Evolutionary conservation across 1,140 invertebrate genomes (phyloP), one percentile per base, ranked within the genome.

Genomic region (Hypothenemus hampei): DNA sequence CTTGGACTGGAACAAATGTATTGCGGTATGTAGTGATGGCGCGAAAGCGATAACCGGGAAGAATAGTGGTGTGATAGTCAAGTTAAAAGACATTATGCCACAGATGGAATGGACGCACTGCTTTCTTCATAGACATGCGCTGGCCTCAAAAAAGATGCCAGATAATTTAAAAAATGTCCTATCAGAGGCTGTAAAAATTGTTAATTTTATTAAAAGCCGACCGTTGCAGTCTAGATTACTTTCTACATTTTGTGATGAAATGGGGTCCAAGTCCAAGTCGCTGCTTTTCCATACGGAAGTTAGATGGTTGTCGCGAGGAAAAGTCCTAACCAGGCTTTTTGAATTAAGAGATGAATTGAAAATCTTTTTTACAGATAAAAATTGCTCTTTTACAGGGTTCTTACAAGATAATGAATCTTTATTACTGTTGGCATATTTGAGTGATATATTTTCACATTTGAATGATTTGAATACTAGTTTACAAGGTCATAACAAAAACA

Each of bases 1-100:
- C 53, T 54, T 65, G 33, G 51, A 58, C 57, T 64, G 59, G 60
- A 47, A 10, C 37, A 55, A 65, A 60, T 49, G 57, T 40, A 62
- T 62, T 41, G 63, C 63, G 58, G 65, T 67, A 65, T 70, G 67
- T 46, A 70, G 64, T 50, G 70, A 71, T 47, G 65, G 64, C 47
- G 65, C 66, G 41, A 67, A 65, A 66, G 62, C 68, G 18, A 71
- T 71, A 65, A 63, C 64, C 40, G 63, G 68, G 39, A 57, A 43
- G 46, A 63, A 64, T 41, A 69, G 60, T 51, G 66, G 67, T 55
- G 60, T 70, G 57, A 57, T 67, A 54, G 48, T 55, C 23, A 60
- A 55, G 26, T 51, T 65, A 31, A 66, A 65, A 61, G 13, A 59
- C 56, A 48, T 24, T 0, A 64, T 63, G 44, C 66, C 62, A 61